Base-by-base conservation (phyloP, 1,140 invertebrate species). In the Drosophila serrata region DNA sequence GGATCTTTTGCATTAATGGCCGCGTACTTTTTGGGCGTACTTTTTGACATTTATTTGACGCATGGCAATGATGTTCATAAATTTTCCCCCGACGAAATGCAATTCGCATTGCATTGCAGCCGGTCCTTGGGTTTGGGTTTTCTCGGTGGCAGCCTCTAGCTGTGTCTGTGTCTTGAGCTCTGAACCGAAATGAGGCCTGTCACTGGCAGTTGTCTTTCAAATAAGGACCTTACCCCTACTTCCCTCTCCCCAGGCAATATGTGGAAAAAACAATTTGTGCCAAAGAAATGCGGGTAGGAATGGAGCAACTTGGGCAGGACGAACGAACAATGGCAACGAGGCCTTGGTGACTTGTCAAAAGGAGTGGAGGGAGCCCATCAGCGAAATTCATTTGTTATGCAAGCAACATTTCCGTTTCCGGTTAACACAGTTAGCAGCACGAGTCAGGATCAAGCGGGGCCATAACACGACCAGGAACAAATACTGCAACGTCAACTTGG, bases 21-120 rank as follows among this genome's bases (percentile, higher is more conserved):
- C 67, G 63, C 72, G 24, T 24, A 81, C 63, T 77, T 76, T 69
- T 57, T n/a, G n/a, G 77, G 65, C 56, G 75, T 77, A 67, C 65
- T 81, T 85, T 82, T 82, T 88, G 82, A 87, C 82, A 87, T 87
- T 87, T 79, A 88, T 88, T 82, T 87, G 84, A 87, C 79, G 79
- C 69, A 86, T 75, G 79, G 79, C 64, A 62, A 62, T 65, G 63
- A 55, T 81, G 76, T 87, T 86, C 85, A 86, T 87, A 86, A 86
- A 87, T 86, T 81, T 57, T 63, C 42, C 27, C 33, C 33, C 37
- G 60, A 61, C 58, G 57, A 85, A 65, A 74, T 84, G 75, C 75
- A 82, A 64, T 58, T 51, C 70, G 27, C 57, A 37, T 35, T 67
- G 27, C 57, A 37, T 35, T 67, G 65, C 65, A 69, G 24, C 22